Base-by-base conservation (phyloP, 2,113 vertebrate species). In the Aphelocoma coerulescens region DNA sequence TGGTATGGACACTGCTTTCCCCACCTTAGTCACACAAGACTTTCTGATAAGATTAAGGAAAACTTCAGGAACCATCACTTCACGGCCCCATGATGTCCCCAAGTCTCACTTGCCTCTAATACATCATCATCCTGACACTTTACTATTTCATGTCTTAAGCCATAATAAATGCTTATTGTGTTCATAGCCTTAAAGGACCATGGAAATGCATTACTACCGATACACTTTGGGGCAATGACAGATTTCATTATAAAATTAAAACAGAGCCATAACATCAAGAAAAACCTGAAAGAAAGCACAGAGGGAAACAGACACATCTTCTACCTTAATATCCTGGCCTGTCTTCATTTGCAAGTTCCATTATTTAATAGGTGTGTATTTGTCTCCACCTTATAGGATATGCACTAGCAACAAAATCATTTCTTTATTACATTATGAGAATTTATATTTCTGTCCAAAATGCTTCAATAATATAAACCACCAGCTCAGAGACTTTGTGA, bases 401-500 rank as follows among this genome's bases (percentile, higher is more conserved):
- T 32, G 22, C n/a, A 52, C 46, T 74, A 75, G 27, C 43, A 76
- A 83, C 20, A 57, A 71, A 90, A 78, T 58, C 1, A n/a, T 95
- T 88, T 62, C 67, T 52, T 44, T 57, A 90, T 80, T 82, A 74
- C 95, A 88, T 78, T 16, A 39, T 46, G 54, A 65, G 51, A 90
- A 84, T 74, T 94, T 85, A 46, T 80, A 41, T 57, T 96, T 92
- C 74, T 69, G 39, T 63, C 66, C 33, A 63, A 81, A 95, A 91
- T 68, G 24, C 7, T 92, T 81, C 86, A 69, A 43, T 74, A 93
- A 83, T n/a, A 85, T 61, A 91, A 96, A 75, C 33, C 41, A 52
- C 82, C 59, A 73, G 16, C 80, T 89, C 78, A 54, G 72, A 81
- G 28, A 74, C 21, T 68, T 82, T 87, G 71, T 85, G 76, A 82